Conservation (phyloP, 2,113 vertebrate genomes). For the Petaurus breviceps region DNA sequence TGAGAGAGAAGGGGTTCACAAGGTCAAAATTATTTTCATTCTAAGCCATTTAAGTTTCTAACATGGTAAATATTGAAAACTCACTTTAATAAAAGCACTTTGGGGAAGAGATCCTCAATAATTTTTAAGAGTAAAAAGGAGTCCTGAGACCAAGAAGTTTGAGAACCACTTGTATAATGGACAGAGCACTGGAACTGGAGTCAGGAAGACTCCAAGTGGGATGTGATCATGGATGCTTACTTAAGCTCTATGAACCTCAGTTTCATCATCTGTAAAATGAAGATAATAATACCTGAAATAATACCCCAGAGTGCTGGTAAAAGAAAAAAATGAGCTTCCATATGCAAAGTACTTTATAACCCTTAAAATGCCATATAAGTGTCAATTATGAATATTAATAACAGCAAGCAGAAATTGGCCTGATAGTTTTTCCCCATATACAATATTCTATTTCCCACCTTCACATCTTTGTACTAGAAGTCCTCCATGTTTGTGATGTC, state of each 20-base stretch:
- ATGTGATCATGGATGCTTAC: not conserved
- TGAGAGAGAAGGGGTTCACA: not conserved
- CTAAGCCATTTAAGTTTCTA: not conserved
- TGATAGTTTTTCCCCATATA: not conserved
- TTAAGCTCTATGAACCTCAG: not conserved
- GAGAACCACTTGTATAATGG: not conserved
- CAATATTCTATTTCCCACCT: not conserved
- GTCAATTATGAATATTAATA: not conserved
- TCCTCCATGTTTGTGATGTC: not conserved
- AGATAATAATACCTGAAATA: not conserved
- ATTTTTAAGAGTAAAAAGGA: not conserved
- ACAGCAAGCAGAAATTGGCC: not conserved
- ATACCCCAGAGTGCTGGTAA: not conserved
- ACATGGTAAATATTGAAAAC: not conserved
- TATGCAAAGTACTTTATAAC: not conserved
- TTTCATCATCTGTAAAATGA: not conserved
- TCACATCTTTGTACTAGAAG: not conserved
- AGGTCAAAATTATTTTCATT: not conserved
- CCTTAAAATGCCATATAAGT: not conserved
- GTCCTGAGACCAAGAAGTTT: not conserved
- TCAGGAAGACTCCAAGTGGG: not conserved
- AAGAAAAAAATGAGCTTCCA: not conserved
- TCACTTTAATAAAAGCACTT: not conserved
- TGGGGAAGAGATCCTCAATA: not conserved
- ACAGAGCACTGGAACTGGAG: not conserved